Evolutionary conservation across 2,888 invertebrate genomes (phyloP).

Genomic region (Acleris laterana): DNA sequence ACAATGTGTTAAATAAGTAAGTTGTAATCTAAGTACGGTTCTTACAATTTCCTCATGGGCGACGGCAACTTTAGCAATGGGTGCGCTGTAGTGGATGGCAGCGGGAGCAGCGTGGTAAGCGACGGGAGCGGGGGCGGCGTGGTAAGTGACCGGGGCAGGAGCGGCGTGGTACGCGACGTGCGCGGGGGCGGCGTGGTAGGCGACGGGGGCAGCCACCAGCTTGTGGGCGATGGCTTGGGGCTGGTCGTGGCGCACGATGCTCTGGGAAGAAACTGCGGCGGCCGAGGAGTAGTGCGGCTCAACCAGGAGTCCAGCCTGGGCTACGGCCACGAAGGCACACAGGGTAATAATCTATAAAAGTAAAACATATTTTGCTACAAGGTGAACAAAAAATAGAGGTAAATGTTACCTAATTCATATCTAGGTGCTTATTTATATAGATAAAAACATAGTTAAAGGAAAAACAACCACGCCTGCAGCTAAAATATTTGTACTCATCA

Average conservation of each 20-base stretch:
- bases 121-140: slow-evolving; percentile 42
- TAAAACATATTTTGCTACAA: too few species aligned
- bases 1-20: too few species aligned
- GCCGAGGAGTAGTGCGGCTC: slow-evolving; percentile 54
- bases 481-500: too few species aligned
- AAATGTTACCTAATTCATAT: too few species aligned
- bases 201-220: slow-evolving; percentile 51
- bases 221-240: slow-evolving; percentile 39
- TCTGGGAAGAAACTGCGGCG: slow-evolving; percentile 43
- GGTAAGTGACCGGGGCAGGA: too few species aligned
- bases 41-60: slow-evolving; percentile 41
- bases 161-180: slow-evolving; percentile 44
- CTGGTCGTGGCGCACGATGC: slow-evolving; percentile 43
- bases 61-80: slow-evolving; percentile 51
- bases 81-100: slow-evolving; percentile 47
- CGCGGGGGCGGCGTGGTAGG: slow-evolving; percentile 59
- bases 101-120: slow-evolving; percentile 42
- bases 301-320: slow-evolving; percentile 40
- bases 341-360: background rate
- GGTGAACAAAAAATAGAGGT: too few species aligned
- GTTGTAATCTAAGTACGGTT: too few species aligned
- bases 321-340: slow-evolving; percentile 39
- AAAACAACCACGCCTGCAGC: too few species aligned
- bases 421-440: too few species aligned
- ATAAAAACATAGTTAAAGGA: too few species aligned